phyloP scores from a whole-genome alignment of 2,797 vertebrate genomes.

The Columba guinea region DNA sequence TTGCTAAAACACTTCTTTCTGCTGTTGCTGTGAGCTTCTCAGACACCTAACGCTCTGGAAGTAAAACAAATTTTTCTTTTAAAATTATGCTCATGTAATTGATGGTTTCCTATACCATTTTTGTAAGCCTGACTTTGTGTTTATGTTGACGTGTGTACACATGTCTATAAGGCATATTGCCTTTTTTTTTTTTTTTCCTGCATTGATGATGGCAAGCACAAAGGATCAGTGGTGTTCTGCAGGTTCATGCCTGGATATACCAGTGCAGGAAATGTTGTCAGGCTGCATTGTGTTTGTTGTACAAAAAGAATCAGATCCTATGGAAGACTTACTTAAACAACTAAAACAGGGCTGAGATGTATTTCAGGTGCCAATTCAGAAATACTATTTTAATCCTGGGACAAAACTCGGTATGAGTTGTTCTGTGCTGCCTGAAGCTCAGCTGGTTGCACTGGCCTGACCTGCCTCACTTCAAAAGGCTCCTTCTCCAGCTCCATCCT shows the following conservation, averaged over 20 bases:
- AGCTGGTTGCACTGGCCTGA: not conserved
- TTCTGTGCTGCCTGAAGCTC: not conserved
- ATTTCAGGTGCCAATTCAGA: not conserved
- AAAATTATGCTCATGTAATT: not conserved
- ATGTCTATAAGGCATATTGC: not conserved
- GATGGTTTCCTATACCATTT: not conserved
- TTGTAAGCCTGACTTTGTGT: not conserved
- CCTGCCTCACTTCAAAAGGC: not conserved
- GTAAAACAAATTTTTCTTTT: not conserved
- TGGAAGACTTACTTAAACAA: not conserved
- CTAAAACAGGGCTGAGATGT: not conserved
- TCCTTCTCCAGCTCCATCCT: not conserved
- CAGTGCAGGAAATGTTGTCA: not conserved
- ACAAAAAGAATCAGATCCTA: not conserved
- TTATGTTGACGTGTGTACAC: not conserved
- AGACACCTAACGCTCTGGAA: not conserved
- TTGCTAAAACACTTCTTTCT: not conserved
- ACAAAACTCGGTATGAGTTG: not conserved
- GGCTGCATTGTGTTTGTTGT: not conserved
- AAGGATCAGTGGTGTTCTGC: not conserved
- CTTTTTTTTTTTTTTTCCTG: not conserved
- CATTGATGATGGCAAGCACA: not conserved
- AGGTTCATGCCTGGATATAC: not conserved
- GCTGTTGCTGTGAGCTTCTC: not conserved
- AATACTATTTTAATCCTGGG: not conserved